These are phyloP conservation scores for Rhopalosiphum maidis DNA, from an alignment of 1,140 invertebrate species.

Conservation along the genomic window DNA sequence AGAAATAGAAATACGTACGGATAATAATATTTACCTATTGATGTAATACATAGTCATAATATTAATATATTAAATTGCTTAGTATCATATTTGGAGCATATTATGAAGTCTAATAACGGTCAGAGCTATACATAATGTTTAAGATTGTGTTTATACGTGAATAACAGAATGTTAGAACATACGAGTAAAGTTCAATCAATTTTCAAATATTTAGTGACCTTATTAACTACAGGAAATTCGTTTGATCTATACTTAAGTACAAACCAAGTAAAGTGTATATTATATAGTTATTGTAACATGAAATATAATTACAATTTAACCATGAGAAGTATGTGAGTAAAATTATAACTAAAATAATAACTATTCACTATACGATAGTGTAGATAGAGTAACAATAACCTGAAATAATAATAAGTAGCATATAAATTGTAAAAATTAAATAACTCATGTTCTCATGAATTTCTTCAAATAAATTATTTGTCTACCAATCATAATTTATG, in stretches of 20 bases:
- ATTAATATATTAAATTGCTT: background rate
- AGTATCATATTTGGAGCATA: background rate
- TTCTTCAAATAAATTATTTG: background rate
- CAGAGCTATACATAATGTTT: background rate
- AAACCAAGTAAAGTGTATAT: background rate
- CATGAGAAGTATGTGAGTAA: background rate
- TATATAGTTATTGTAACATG: background rate
- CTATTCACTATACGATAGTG: background rate
- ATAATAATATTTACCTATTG: background rate
- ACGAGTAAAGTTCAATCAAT: background rate
- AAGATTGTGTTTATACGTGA: background rate
- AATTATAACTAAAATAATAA: background rate
- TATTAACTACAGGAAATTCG: background rate
- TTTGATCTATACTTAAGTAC: background rate
- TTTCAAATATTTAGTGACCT: background rate
- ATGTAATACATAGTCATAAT: background rate
- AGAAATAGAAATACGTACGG: background rate
- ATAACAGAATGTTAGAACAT: background rate
- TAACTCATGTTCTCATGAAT: background rate
- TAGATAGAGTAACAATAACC: background rate
- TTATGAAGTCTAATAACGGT: background rate
- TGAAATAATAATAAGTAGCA: background rate
- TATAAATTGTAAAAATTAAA: background rate
- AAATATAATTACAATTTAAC: background rate
- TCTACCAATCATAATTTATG: background rate